Percentiles rank a stretch among this genome's conserved stretches.
Evolutionary conservation across 2,797 vertebrate species (phyloP).

Genomic region (Pampus argenteus): DNA sequence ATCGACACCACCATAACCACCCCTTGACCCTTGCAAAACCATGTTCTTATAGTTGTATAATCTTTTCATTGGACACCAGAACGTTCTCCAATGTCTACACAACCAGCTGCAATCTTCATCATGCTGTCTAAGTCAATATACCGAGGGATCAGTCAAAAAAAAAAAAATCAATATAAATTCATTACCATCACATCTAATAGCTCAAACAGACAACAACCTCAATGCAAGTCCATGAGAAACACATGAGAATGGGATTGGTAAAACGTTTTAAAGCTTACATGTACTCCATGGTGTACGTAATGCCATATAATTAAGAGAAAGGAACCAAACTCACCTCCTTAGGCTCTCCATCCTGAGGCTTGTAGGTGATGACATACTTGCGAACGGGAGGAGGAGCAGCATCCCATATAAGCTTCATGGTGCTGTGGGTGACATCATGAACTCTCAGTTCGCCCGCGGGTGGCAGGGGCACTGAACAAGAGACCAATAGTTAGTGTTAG

Average conservation of each 20-base stretch:
- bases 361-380: conserved; percentile 93
- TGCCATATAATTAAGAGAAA: not conserved
- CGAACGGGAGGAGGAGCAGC: conserved; percentile 90
- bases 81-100: conserved; percentile 42
- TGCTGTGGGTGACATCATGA: conserved; percentile 94
- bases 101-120: conserved; percentile 71
- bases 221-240: conserved; percentile 10
- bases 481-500: conserved; percentile 12
- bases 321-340: conserved; percentile 88
- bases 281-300: not conserved
- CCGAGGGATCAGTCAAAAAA: conserved; percentile 55
- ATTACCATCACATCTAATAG: conserved; percentile 57
- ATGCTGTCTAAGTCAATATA: conserved; percentile 48
- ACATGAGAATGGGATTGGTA: not conserved
- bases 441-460: conserved; percentile 87
- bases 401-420: conserved; percentile 92
- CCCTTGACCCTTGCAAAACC: conserved; percentile 49
- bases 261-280: conserved; percentile 23
- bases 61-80: conserved; percentile 49
- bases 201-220: conserved; percentile 57
- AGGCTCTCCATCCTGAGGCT: conserved; percentile 86
- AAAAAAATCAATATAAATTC: conserved; percentile 63
- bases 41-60: conserved; percentile 52
- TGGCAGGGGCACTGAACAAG: conserved; percentile 89
- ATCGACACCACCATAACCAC: conserved; percentile 27